These are phyloP conservation scores for Synanceia verrucosa DNA, from an alignment of 2,797 vertebrate species.

Conservation along the genomic window DNA sequence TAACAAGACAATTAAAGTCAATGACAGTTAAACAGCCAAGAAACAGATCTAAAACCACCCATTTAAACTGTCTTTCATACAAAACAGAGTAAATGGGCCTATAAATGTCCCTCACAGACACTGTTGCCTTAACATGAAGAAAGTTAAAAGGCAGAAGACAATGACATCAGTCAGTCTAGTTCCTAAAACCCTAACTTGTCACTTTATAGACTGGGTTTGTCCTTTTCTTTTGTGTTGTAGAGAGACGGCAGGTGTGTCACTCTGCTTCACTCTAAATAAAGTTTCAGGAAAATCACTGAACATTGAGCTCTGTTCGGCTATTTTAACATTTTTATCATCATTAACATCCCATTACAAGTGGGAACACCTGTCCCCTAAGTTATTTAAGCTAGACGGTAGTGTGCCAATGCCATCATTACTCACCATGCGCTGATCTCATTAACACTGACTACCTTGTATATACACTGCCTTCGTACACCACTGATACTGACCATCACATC, in stretches of 20 bases:
- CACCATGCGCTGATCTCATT: too few relatives aligned
- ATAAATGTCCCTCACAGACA: constrained; percentile 23
- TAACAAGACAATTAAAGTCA: constrained; percentile 12
- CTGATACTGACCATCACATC: background rate
- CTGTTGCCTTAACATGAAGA: background rate
- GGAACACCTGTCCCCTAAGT: too few relatives aligned
- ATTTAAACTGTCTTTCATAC: background rate
- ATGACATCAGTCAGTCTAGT: constrained; percentile 19
- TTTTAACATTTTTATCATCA: too few relatives aligned
- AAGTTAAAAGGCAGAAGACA: constrained; percentile 2
- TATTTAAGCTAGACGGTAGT: too few relatives aligned
- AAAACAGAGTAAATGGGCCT: background rate
- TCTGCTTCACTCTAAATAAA: background rate
- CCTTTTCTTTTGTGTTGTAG: background rate
- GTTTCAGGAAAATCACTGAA: too few relatives aligned
- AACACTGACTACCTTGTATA: too few relatives aligned
- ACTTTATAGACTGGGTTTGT: constrained; percentile 4
- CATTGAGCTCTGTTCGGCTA: too few relatives aligned
- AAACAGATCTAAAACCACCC: background rate
- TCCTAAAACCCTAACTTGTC: background rate
- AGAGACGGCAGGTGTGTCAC: background rate
- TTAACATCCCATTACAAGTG: too few relatives aligned
- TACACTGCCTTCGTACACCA: too few relatives aligned
- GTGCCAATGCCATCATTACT: too few relatives aligned
- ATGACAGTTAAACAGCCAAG: background rate